Percentiles rank a stretch among this genome's conserved stretches.
phyloP scores from a whole-genome alignment of 2,888 invertebrate species.

The Metopia argyrocephala region DNA sequence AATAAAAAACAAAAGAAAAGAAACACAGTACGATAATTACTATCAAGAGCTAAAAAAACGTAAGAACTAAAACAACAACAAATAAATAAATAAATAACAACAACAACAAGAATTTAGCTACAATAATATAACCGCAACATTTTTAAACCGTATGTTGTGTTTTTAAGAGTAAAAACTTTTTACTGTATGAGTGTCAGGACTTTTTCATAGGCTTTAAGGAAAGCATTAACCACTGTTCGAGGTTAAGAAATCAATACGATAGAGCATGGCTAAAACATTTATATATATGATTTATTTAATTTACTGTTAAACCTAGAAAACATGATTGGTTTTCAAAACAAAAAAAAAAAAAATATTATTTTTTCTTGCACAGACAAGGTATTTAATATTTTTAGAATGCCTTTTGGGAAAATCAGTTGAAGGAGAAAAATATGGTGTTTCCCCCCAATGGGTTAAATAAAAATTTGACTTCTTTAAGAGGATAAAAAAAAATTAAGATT shows the following conservation, averaged over 20 bases:
- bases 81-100: neutral
- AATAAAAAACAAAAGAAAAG: slow-evolving; percentile 25
- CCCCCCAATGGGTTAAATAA: slow-evolving; percentile 41
- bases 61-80: neutral
- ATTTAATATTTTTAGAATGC: neutral
- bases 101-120: neutral
- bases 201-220: slow-evolving; percentile 43
- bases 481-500: slow-evolving; percentile 43
- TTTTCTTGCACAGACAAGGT: neutral
- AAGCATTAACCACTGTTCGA: slow-evolving; percentile 38
- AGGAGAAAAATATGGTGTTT: neutral
- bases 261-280: neutral
- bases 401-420: neutral
- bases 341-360: no score
- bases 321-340: no score
- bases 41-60: slow-evolving; percentile 47
- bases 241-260: neutral
- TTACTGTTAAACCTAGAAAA: no score
- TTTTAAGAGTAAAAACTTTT: slow-evolving; percentile 40
- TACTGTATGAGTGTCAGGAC: slow-evolving; percentile 38
- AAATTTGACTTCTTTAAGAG: slow-evolving; percentile 45
- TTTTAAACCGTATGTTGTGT: slow-evolving; percentile 54
- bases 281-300: no score
- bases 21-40: slow-evolving; percentile 52
- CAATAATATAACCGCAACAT: slow-evolving; percentile 47